phyloP scores from a whole-genome alignment of 2,797 vertebrate genomes.

The Rhyacichthys aspro region DNA sequence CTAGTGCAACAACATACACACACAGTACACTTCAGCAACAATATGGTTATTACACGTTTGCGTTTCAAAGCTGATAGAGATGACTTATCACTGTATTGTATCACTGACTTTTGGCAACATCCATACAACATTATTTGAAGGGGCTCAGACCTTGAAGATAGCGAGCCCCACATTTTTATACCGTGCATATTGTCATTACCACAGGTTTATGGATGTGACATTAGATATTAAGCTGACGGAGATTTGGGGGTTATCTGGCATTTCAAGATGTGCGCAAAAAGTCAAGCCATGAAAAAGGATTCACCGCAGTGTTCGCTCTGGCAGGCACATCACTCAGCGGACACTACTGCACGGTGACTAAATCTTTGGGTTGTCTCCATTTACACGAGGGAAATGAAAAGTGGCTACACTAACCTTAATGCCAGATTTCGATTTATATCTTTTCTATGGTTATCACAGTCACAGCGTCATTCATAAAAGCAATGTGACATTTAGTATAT shows the following conservation, averaged over 20 bases:
- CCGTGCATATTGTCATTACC: conserved; percentile 50
- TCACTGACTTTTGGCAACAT: conserved; percentile 13
- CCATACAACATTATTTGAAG: conserved; percentile 1
- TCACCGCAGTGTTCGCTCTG: conserved; percentile 29
- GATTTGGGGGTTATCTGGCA: conserved; percentile 64
- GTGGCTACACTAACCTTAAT: conserved; percentile 28
- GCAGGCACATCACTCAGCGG: conserved; percentile 36
- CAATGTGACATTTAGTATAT: conserved; percentile 65
- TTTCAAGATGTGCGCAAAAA: conserved; percentile 59
- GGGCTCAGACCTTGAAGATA: conserved; percentile 25
- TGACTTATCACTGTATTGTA: too few species aligned
- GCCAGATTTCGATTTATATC: conserved; percentile 58
- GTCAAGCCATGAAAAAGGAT: conserved; percentile 63
- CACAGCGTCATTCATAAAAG: conserved; percentile 52
- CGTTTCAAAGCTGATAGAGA: conserved; percentile 1
- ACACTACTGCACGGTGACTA: conserved; percentile 34
- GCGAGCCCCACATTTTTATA: conserved; percentile 38
- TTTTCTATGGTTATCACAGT: conserved; percentile 43
- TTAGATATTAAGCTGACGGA: conserved; percentile 54
- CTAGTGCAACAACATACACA: not conserved
- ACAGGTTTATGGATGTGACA: conserved; percentile 58
- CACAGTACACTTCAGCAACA: not conserved
- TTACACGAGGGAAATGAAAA: conserved; percentile 46
- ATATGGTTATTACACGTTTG: not conserved
- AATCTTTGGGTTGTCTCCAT: conserved; percentile 48